A percentile compares a stretch with the other conserved stretches of the same genome.
Conservation (phyloP, 92 coral and sea anemone species). For the Phenganax subtilis region DNA sequence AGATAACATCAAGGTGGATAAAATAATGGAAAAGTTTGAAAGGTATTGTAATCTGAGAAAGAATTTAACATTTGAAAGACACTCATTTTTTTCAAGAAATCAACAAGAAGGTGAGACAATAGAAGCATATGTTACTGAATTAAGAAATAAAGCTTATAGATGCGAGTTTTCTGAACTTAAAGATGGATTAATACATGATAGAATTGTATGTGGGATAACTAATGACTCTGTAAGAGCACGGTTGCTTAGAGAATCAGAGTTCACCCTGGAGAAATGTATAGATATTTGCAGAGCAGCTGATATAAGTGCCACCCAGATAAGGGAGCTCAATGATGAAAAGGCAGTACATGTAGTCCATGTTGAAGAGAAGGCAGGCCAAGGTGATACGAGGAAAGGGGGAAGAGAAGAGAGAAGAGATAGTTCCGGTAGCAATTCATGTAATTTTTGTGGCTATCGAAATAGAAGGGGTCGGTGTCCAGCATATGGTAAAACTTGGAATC, state of each 20-base stretch:
- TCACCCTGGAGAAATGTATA: background rate
- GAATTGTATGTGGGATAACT: conserved; percentile 17
- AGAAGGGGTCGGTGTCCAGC: conserved; percentile 8
- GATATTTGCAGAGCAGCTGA: conserved; percentile 8
- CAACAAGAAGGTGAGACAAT: background rate
- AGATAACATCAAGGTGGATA: no score
- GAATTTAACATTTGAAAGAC: conserved; percentile 4
- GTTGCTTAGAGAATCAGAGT: conserved; percentile 4
- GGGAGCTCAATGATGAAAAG: conserved; percentile 12
- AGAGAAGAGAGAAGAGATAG: conserved; percentile 5
- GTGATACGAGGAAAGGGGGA: background rate
- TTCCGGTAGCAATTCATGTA: background rate
- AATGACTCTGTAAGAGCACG: conserved; percentile 10
- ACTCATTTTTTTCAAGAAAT: background rate
- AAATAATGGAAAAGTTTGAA: no score
- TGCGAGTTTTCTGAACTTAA: background rate
- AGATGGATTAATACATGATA: background rate
- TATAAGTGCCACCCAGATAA: conserved; percentile 3
- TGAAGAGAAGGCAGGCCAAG: background rate
- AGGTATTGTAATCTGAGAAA: background rate
- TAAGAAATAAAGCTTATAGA: background rate
- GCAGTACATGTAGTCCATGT: background rate
- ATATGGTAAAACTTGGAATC: background rate
- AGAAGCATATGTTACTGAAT: background rate
- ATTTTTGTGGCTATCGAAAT: background rate